Evolutionary conservation across 1,140 invertebrate species (phyloP).

Genomic region (Schlechtendalia chinensis): DNA sequence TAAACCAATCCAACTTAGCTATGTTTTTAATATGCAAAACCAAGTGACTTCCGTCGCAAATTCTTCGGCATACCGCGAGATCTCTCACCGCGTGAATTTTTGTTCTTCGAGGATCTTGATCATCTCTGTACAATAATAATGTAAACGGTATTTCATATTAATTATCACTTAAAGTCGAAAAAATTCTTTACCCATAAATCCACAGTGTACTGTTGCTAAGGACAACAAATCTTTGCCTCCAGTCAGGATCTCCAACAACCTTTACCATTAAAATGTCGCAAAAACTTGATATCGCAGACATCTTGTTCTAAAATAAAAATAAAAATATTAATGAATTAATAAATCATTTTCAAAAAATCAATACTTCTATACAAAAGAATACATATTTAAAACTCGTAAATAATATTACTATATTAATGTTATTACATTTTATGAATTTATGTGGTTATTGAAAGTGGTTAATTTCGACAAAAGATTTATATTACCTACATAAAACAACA

Average conservation of each 20-base stretch:
- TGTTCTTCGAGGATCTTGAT: constrained; percentile 37
- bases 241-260: constrained; percentile 40
- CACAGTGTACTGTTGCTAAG: constrained; percentile 43
- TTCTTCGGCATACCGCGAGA: constrained; percentile 14
- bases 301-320: constrained; percentile 2
- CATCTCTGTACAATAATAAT: constrained; percentile 24
- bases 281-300: constrained; percentile 40
- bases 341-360: background rate
- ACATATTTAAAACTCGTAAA: background rate
- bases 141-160: background rate
- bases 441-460: background rate
- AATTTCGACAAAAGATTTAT: background rate
- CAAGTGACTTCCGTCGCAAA: constrained; percentile 32
- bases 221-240: constrained; percentile 34
- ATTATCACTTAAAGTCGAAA: background rate
- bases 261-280: constrained; percentile 44
- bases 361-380: background rate
- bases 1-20: constrained; percentile 44
- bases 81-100: constrained; percentile 43
- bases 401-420: too few relatives aligned
- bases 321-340: background rate
- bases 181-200: constrained; percentile 31
- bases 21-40: constrained; percentile 41
- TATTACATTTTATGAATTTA: background rate
- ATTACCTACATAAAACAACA: background rate